Base-by-base conservation (phyloP, 92 coral and sea anemone species). In the Nematostella vectensis region DNA sequence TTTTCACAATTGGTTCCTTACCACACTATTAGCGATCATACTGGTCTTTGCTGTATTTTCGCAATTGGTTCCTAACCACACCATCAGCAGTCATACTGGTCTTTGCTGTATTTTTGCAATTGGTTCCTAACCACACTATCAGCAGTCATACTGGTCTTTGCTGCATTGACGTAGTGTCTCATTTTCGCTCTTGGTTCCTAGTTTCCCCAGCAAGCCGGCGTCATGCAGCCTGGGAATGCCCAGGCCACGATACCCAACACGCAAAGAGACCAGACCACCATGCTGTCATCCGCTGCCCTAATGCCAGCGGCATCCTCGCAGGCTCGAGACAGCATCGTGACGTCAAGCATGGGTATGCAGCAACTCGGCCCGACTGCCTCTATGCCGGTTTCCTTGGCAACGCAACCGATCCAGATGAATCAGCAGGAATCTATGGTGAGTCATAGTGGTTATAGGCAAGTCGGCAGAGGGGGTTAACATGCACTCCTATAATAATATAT, bases 261-360 rank as follows among this genome's bases (percentile, higher is more conserved):
- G 16, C 83, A 75, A 39, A 77, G 78, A 18, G 52, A 67, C 59
- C 85, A 79, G 57, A 79, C 68, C 55, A 10, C 83, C 29, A 37
- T 81, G 67, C 53, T 81, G 27, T 33, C 72, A 4, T 20, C 50
- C 11, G 24, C 51, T 15, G 63, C 64, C 54, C 43, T 74, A 31
- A 61, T 23, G 39, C 53, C 71, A 3, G 49, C 59, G 28, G 55
- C 65, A 2, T 55, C 83, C 37, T 50, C 80, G 10, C 78, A 74
- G 36, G 71, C 72, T 13, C 94, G 70, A 29, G 94, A 83, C 19
- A 68, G 65, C 36, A 62, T 45, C 4, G 12, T 83, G 69, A 64
- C 78, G n/a, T 26, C 83, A 24, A 83, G 67, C 47, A 59, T 78
- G 27, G 84, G 85, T 26, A 45, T 45, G 51, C 18, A 6, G 8